phyloP scores from a whole-genome alignment of 2,888 invertebrate species.

The Cephus rjabovi region DNA sequence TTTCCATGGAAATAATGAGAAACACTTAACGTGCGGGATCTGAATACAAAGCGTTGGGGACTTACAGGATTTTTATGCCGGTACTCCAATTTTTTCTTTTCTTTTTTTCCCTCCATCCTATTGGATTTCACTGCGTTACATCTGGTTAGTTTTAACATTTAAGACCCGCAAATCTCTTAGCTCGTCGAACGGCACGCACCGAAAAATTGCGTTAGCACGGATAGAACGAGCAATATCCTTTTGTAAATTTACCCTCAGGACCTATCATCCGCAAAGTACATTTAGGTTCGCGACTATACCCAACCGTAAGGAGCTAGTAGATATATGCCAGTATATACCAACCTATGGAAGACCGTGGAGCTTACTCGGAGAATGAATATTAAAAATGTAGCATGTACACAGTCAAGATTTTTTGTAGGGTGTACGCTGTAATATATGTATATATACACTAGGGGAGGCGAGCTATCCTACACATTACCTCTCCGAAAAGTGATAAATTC shows the following conservation, averaged over 20 bases:
- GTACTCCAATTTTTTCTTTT: neutral
- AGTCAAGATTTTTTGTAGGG: neutral
- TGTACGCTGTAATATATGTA: neutral
- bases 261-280: slow-evolving; percentile 12
- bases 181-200: neutral
- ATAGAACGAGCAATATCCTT: slow-evolving; percentile 7
- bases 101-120: neutral
- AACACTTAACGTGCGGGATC: neutral
- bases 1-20: neutral
- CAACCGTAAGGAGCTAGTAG: neutral
- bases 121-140: neutral
- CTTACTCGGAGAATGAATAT: neutral
- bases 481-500: neutral
- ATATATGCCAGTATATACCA: neutral
- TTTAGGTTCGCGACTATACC: slow-evolving; percentile 5
- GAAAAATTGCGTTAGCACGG: neutral
- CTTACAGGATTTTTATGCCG: neutral
- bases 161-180: neutral
- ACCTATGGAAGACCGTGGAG: neutral
- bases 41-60: neutral
- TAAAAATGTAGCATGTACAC: neutral
- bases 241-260: slow-evolving; percentile 18
- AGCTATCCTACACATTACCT: neutral
- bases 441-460: neutral
- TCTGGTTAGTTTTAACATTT: neutral